Evolutionary conservation across 2,113 vertebrate genomes (phyloP).

Genomic region (Lontra canadensis): DNA sequence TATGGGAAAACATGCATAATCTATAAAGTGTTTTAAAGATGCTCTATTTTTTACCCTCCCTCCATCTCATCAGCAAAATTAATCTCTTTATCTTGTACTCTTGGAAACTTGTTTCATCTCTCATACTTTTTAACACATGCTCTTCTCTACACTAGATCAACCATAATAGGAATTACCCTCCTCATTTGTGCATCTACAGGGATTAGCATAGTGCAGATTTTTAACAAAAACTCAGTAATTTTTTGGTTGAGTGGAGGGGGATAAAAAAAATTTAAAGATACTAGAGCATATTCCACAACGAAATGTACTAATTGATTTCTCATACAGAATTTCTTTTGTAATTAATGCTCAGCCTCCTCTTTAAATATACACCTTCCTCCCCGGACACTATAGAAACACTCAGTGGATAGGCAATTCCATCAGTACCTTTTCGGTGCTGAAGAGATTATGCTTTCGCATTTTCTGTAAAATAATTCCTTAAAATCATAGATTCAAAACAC

Average conservation of each 20-base stretch:
- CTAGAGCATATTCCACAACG: not conserved
- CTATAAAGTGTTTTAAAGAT: slow-evolving; percentile 10
- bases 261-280: not conserved
- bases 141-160: not conserved
- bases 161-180: not conserved
- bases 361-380: not conserved
- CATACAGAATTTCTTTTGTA: not conserved
- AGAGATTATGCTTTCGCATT: not conserved
- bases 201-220: not conserved
- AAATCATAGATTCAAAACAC: not conserved
- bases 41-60: not conserved
- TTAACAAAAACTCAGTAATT: not conserved
- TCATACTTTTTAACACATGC: not conserved
- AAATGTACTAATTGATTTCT: not conserved
- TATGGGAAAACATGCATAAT: not conserved
- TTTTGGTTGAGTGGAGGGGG: not conserved
- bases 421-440: not conserved
- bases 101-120: not conserved
- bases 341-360: not conserved
- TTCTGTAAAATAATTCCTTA: slow-evolving; percentile 23
- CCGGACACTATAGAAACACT: not conserved
- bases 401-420: not conserved
- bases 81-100: not conserved
- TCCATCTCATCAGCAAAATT: not conserved
- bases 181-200: not conserved